A percentile compares a stretch with the other conserved stretches of the same genome.
Conservation (phyloP, 2,797 vertebrate species). For the Ptychobarbus kaznakovi region DNA sequence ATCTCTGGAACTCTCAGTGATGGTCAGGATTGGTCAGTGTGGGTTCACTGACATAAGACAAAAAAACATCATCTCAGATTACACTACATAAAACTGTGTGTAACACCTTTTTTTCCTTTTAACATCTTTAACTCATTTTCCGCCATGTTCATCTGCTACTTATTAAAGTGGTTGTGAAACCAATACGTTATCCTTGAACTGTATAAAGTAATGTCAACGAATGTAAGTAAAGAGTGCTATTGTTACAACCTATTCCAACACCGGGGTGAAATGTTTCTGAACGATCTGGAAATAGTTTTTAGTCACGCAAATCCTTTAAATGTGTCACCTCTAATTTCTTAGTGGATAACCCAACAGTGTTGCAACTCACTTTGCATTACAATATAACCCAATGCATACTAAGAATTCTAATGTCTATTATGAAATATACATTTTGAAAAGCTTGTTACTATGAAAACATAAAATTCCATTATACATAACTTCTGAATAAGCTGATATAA, state of each 20-base stretch:
- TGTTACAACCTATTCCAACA: no score
- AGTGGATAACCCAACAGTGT: no score
- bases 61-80: constrained; percentile 9
- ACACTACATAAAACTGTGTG: not conserved
- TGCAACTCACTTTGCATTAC: no score
- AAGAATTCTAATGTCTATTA: not conserved
- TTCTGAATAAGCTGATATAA: not conserved
- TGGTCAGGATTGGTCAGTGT: not conserved
- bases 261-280: not conserved
- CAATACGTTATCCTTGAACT: not conserved
- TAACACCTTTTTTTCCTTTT: not conserved
- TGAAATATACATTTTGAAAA: not conserved
- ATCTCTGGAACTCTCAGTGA: not conserved
- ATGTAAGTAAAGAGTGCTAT: not conserved
- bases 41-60: not conserved
- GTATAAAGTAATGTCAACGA: not conserved
- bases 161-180: not conserved
- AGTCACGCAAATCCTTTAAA: not conserved
- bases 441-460: not conserved
- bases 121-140: not conserved
- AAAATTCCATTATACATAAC: not conserved
- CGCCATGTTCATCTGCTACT: not conserved
- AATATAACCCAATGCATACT: not conserved
- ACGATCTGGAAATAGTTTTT: not conserved
- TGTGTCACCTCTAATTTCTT: not conserved